Percentiles rank a stretch among this genome's conserved stretches.
phyloP scores from a whole-genome alignment of 2,888 invertebrate genomes.

The Acronicta leporina region DNA sequence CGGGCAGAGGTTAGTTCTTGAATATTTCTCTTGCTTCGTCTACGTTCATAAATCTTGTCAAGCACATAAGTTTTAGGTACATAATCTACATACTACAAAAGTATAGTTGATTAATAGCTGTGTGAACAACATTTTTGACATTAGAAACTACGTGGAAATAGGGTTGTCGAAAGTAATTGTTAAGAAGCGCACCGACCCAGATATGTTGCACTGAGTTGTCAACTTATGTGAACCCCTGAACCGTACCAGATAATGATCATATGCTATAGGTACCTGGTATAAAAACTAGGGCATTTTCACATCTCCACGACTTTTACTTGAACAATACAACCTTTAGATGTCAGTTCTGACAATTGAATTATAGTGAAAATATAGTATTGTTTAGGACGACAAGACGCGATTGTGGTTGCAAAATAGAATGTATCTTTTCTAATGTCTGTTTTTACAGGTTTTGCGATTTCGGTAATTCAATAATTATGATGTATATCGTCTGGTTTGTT shows the following conservation, averaged over 20 bases:
- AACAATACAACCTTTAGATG: conserved; percentile 48
- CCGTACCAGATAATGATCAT: conserved; percentile 59
- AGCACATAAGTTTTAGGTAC: too few species aligned
- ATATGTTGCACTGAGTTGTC: conserved; percentile 42
- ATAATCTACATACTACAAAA: conserved; percentile 11
- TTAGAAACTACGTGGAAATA: conserved; percentile 72
- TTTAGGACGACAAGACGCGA: conserved; percentile 18
- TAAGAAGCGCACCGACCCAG: conserved; percentile 53
- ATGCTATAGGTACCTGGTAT: conserved; percentile 29
- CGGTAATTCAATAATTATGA: background rate
- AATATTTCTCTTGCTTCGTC: too few species aligned
- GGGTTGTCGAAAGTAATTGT: conserved; percentile 72
- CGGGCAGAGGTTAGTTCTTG: too few species aligned
- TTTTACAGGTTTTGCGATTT: background rate
- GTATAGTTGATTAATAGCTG: conserved; percentile 27
- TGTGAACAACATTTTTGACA: conserved; percentile 55
- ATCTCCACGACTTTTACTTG: conserved; percentile 55
- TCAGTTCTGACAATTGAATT: conserved; percentile 21
- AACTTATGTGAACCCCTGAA: conserved; percentile 74
- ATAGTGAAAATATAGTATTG: conserved; percentile 38
- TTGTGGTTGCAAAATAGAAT: conserved; percentile 15
- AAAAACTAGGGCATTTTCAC: conserved; percentile 65
- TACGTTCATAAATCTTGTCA: too few species aligned
- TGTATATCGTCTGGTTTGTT: background rate
- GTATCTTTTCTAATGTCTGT: conserved; percentile 6